Percentiles rank a stretch among this genome's conserved stretches.
phyloP scores from a whole-genome alignment of 2,888 invertebrate species.

The Leptodirus hochenwartii region DNA sequence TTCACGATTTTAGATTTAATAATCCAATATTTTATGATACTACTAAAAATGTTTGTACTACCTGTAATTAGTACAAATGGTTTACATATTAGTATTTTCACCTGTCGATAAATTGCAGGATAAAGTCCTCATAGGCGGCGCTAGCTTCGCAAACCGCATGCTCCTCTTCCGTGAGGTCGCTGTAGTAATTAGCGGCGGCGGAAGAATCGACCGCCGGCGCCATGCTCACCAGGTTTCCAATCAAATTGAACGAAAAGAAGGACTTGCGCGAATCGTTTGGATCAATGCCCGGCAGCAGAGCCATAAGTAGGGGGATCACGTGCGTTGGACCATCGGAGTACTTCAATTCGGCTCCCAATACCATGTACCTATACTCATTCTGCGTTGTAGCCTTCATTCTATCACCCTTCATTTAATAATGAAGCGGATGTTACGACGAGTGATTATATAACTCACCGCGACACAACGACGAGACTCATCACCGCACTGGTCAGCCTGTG shows the following conservation, averaged over 20 bases:
- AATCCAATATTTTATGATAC: no score
- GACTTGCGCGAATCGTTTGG: constrained; percentile 71
- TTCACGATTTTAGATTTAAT: no score
- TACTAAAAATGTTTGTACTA: no score
- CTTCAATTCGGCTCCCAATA: constrained; percentile 31
- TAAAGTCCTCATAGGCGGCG: constrained; percentile 77
- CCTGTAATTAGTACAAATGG: no score
- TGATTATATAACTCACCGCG: constrained; percentile 34
- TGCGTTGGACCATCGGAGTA: constrained; percentile 65
- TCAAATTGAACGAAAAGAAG: constrained; percentile 57
- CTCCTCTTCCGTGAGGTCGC: constrained; percentile 62
- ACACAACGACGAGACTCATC: constrained; percentile 49
- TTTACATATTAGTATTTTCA: no score
- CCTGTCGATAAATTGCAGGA: constrained; percentile 70
- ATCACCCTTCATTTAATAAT: no score
- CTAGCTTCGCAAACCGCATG: constrained; percentile 58
- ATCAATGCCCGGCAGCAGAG: constrained; percentile 75
- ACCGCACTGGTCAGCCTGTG: constrained; percentile 61
- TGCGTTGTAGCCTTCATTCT: no score
- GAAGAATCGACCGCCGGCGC: constrained; percentile 78
- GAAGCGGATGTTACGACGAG: no score
- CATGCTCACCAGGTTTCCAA: constrained; percentile 56
- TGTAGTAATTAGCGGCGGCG: constrained; percentile 43
- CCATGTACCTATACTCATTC: constrained; percentile 21
- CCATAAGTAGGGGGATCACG: constrained; percentile 61